Evolutionary conservation across 2,113 vertebrate genomes (phyloP).

Genomic region (Gopherus evgoodei): DNA sequence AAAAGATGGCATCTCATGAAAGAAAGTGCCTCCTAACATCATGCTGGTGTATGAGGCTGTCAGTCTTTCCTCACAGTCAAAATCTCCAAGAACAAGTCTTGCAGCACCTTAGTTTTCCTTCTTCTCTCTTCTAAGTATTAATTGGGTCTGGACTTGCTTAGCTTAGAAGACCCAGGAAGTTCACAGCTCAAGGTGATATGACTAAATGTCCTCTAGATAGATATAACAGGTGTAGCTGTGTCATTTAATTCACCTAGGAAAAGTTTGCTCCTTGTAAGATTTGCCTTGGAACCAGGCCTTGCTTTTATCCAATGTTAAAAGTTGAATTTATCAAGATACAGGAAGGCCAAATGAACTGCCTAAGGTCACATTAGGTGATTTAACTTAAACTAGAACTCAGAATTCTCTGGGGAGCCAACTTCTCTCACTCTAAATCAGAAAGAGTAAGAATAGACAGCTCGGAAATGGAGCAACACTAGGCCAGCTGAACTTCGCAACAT

Average conservation of each 20-base stretch:
- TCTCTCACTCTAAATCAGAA: neutral
- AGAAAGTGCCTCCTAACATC: accelerated
- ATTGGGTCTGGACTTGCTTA: neutral
- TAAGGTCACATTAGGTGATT: neutral
- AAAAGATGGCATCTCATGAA: neutral
- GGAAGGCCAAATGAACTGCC: neutral
- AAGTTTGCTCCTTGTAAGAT: neutral
- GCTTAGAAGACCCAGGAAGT: neutral
- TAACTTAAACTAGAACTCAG: neutral
- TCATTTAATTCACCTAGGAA: neutral
- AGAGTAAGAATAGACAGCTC: neutral
- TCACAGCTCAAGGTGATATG: neutral
- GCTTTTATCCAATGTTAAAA: neutral
- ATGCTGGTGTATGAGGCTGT: neutral
- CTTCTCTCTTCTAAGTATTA: neutral
- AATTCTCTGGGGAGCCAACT: neutral
- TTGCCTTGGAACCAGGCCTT: neutral
- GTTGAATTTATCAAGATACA: neutral
- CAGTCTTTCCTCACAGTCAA: neutral
- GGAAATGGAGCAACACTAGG: neutral
- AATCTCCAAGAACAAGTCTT: neutral
- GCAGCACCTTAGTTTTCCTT: neutral
- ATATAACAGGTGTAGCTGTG: neutral
- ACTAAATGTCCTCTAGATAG: neutral
- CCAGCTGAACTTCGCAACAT: neutral